Base-by-base conservation (phyloP, 2,113 vertebrate genomes). In the Panthera tigris region DNA sequence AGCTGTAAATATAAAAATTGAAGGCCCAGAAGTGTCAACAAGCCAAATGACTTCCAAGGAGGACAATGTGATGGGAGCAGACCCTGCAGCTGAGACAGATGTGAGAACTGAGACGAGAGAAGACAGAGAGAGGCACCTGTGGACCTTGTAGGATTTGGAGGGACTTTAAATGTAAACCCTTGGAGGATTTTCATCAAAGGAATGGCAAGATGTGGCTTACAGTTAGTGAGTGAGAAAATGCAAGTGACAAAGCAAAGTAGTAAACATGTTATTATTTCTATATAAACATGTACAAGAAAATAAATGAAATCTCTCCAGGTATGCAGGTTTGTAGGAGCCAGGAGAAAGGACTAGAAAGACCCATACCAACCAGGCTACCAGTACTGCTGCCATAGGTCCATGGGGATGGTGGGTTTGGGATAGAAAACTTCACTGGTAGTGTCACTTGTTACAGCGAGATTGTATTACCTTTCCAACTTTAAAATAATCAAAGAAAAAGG, bases 1-100 rank as follows among this genome's bases (percentile, higher is more conserved):
- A 21, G 1, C 8, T 23, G 1, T 4, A 52, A 69, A 33, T 21
- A 10, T 7, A 68, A 2, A 73, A 12, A 16, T 1, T 1, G 1
- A 25, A 29, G 15, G 0, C 2, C 5, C 15, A 7, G 36, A 27
- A 25, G 11, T 65, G 2, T 31, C 33, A 25, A 31, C 10, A n/a
- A 74, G 6, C 6, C 68, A 3, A 8, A 5, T 9, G 27, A 55
- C 36, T 66, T 50, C n/a, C 78, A 82, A 31, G 31, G 31, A 69
- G 55, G 71, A 2, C 0, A 23, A 7, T 15, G 33, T 33, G 6
- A 50, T 2, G 9, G 63, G 15, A 91, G 39, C 12, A 61, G 41
- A 39, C 2, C 18, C 27, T 73, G 9, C 12, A 27, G n/a, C 19
- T 10, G 12, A 80, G 18, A 31, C 65, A 45, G 10, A 55, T 2